phyloP scores from a whole-genome alignment of 2,113 vertebrate species.

The Motacilla alba region DNA sequence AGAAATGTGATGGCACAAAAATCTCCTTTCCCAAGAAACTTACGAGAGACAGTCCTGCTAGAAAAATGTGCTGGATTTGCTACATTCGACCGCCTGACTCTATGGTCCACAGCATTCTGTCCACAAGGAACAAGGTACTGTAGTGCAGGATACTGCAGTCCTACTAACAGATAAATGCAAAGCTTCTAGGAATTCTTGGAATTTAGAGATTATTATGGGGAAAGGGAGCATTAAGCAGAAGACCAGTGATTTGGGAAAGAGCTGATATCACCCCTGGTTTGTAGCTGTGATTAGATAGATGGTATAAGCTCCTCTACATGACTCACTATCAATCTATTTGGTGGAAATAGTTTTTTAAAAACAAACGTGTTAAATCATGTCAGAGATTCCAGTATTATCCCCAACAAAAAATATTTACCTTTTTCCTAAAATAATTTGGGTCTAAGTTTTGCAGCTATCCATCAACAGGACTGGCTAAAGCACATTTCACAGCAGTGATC shows the following conservation, averaged over 20 bases:
- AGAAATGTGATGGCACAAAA: not conserved
- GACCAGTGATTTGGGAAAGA: not conserved
- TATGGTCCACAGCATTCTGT: accelerated
- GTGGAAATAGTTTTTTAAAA: not conserved
- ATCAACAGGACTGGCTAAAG: not conserved
- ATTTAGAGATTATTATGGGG: not conserved
- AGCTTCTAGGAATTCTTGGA: not conserved
- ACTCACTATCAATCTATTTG: not conserved
- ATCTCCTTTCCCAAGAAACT: not conserved
- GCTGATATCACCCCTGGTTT: not conserved
- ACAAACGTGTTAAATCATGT: not conserved
- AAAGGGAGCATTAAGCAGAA: not conserved
- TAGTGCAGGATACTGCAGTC: not conserved
- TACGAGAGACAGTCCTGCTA: accelerated
- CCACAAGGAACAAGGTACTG: not conserved
- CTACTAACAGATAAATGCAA: not conserved
- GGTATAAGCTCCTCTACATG: not conserved
- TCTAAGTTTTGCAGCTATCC: not conserved
- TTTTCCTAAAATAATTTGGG: not conserved
- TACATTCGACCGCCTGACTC: not conserved
- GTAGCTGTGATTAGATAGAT: not conserved
- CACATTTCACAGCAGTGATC: not conserved
- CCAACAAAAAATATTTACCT: not conserved
- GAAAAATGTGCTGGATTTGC: not conserved
- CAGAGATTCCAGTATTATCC: not conserved